Conservation (phyloP, 2,888 invertebrate species). For the Pandemis heparana region DNA sequence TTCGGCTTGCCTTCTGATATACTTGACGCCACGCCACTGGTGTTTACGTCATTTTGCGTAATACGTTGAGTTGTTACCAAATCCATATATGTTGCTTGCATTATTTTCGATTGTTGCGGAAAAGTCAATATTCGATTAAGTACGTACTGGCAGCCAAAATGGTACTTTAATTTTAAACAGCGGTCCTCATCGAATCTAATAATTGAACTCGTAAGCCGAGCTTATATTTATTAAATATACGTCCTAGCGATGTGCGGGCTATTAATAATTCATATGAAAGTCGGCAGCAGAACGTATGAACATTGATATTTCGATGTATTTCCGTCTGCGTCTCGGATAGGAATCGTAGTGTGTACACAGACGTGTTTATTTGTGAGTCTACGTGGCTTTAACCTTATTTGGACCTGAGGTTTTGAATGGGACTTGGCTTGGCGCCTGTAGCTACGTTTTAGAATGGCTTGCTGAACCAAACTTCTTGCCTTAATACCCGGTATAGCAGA, state of each 20-base stretch:
- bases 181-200: background rate
- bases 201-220: constrained; percentile 5
- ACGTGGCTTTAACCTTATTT: constrained; percentile 44
- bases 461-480: constrained; percentile 33
- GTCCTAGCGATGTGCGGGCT: constrained; percentile 43
- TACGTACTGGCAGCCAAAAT: background rate
- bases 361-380: constrained; percentile 38
- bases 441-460: constrained; percentile 18
- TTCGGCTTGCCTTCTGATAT: too few species aligned
- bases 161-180: background rate
- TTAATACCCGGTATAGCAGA: constrained; percentile 28
- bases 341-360: constrained; percentile 20
- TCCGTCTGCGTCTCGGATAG: constrained; percentile 38
- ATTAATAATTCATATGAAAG: constrained; percentile 71
- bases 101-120: background rate
- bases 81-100: background rate
- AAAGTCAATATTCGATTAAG: background rate
- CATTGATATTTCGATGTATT: constrained; percentile 44
- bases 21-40: too few species aligned
- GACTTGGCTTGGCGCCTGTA: constrained; percentile 22
- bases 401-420: constrained; percentile 51
- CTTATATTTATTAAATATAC: constrained; percentile 10
- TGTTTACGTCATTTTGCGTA: constrained; percentile 41
- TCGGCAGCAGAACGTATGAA: constrained; percentile 44
- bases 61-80: constrained; percentile 7